Percentiles rank a stretch among this genome's conserved stretches.
phyloP scores from a whole-genome alignment of 1,140 invertebrate genomes.

The Sminthurides bifidus region DNA sequence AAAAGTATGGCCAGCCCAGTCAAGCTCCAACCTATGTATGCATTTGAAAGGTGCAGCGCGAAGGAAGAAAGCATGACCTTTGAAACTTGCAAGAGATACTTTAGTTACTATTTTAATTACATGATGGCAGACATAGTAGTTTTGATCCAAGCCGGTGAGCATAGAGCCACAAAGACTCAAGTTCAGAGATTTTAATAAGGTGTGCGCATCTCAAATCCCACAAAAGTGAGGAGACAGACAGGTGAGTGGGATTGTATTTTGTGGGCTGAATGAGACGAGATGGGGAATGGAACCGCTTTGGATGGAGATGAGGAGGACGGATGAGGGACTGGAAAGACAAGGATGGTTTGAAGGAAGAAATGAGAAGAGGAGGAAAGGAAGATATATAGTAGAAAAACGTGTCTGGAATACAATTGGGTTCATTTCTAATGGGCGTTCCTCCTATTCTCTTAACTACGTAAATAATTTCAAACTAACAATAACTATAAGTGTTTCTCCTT shows the following conservation, averaged over 20 bases:
- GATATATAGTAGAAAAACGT: slow-evolving; percentile 16
- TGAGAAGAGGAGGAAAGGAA: slow-evolving; percentile 1
- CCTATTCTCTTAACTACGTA: slow-evolving; percentile 11
- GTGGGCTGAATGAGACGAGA: background rate
- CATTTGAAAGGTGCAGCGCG: no score
- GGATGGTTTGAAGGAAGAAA: background rate
- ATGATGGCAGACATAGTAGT: slow-evolving; percentile 8
- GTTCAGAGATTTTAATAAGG: no score
- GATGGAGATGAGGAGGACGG: background rate
- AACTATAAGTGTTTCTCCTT: no score
- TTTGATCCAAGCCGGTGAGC: no score
- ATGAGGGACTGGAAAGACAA: background rate
- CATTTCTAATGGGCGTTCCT: slow-evolving; percentile 28
- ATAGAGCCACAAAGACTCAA: no score
- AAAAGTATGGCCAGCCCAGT: no score
- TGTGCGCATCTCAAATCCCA: background rate
- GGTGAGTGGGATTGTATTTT: background rate
- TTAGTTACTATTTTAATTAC: background rate
- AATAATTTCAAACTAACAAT: background rate
- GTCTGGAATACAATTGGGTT: slow-evolving; percentile 27
- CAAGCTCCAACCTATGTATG: no score
- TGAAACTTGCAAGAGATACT: no score
- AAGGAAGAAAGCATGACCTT: no score
- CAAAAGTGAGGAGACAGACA: background rate
- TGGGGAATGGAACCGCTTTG: background rate